Evolutionary conservation across 2,113 vertebrate species (phyloP).

Genomic region (Varanus komodoensis): DNA sequence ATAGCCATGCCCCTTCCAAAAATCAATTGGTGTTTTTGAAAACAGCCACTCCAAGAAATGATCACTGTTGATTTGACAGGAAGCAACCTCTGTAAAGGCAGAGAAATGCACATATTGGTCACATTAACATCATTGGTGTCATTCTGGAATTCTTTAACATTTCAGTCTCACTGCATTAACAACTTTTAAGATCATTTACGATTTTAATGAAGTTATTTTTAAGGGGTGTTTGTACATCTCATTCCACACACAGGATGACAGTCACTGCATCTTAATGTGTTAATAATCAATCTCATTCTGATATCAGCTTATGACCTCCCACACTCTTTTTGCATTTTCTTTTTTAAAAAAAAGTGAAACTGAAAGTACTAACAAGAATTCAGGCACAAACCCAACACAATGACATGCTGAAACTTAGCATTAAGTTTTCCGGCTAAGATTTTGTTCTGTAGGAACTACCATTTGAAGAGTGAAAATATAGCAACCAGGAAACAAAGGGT

Average conservation of each 20-base stretch:
- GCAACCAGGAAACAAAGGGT: not conserved
- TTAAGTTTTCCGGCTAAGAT: not conserved
- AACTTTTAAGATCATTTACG: slow-evolving; percentile 15
- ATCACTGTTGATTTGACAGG: not conserved
- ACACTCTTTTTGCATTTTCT: not conserved
- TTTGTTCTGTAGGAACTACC: not conserved
- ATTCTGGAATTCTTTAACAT: not conserved
- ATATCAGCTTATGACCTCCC: not conserved
- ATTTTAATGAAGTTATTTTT: slow-evolving; percentile 30
- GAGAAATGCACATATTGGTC: not conserved
- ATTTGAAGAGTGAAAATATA: not conserved
- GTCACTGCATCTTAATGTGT: not conserved
- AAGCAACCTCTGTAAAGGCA: not conserved
- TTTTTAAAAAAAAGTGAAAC: not conserved
- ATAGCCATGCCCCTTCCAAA: not conserved
- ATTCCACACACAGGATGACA: not conserved
- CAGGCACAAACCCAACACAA: not conserved
- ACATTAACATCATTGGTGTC: not conserved
- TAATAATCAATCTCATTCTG: not conserved
- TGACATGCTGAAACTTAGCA: not conserved
- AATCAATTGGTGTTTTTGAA: not conserved
- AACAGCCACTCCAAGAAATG: not conserved
- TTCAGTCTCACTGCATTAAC: not conserved
- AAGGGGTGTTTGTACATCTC: not conserved
- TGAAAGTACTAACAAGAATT: not conserved